Evolutionary conservation across 2,888 invertebrate species (phyloP).

Genomic region (Notodonta ziczac): DNA sequence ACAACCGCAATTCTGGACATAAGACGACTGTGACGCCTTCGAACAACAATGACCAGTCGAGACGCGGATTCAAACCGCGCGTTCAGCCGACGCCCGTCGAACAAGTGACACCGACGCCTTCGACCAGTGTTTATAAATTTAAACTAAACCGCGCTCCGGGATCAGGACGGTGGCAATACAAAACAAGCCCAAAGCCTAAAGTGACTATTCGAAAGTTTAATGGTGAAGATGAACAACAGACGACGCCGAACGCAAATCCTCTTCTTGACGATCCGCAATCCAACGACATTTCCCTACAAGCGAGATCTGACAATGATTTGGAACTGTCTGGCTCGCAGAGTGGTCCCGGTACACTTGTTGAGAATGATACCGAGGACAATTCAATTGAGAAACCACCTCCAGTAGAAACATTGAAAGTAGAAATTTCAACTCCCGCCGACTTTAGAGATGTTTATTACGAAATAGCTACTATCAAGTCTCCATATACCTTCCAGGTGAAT

Average conservation of each 20-base stretch:
- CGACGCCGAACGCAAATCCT: constrained; percentile 74
- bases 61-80: constrained; percentile 89
- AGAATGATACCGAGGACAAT: constrained; percentile 86
- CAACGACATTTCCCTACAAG: constrained; percentile 83
- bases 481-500: constrained; percentile 94
- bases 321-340: constrained; percentile 89
- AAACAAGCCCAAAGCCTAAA: constrained; percentile 94
- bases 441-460: constrained; percentile 94
- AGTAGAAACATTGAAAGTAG: constrained; percentile 93
- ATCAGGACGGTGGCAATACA: constrained; percentile 95
- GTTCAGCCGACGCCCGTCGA: constrained; percentile 84
- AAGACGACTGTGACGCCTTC: constrained; percentile 73
- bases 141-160: constrained; percentile 93
- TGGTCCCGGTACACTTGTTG: constrained; percentile 85
- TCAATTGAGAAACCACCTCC: constrained; percentile 86
- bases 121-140: constrained; percentile 90
- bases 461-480: constrained; percentile 95
- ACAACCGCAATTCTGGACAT: constrained; percentile 70
- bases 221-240: constrained; percentile 81
- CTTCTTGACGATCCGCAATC: constrained; percentile 72
- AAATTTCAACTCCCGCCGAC: constrained; percentile 94
- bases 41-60: constrained; percentile 73
- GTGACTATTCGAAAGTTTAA: constrained; percentile 90
- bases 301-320: constrained; percentile 87
- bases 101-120: constrained; percentile 72